A percentile compares a stretch with the other conserved stretches of the same genome.
These are phyloP conservation scores for Taxidea taxus DNA, from an alignment of 2,113 vertebrate genomes.

Conservation along the genomic window DNA sequence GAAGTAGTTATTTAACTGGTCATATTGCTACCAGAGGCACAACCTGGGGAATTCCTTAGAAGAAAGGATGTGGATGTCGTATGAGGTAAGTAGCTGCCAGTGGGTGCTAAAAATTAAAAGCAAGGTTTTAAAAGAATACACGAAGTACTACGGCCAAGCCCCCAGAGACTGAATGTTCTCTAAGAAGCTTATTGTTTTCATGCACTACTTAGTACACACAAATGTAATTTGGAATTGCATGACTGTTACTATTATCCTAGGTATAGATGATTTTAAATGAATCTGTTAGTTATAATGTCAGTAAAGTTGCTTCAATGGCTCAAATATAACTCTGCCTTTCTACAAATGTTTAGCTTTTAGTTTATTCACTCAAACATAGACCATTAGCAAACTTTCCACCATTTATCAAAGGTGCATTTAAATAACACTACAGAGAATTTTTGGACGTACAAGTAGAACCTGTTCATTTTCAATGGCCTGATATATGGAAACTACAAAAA, in stretches of 20 bases:
- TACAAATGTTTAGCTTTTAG: background rate
- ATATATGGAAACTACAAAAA: background rate
- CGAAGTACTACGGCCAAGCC: background rate
- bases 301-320: background rate
- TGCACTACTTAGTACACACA: background rate
- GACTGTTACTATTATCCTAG: background rate
- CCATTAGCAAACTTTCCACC: background rate
- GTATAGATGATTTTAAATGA: background rate
- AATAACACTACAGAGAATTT: background rate
- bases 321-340: background rate
- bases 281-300: background rate
- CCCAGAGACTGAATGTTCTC: background rate
- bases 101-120: background rate
- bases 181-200: background rate
- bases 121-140: background rate
- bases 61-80: background rate
- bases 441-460: background rate
- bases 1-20: background rate
- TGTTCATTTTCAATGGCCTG: background rate
- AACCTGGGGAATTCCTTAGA: background rate
- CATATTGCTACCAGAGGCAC: background rate
- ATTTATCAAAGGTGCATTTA: background rate
- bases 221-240: background rate
- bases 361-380: background rate
- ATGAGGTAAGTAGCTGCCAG: background rate